Evolutionary conservation across 2,797 vertebrate genomes (phyloP), one percentile per base, ranked within the genome.

Genomic region (Mormyrus hasselquistii): DNA sequence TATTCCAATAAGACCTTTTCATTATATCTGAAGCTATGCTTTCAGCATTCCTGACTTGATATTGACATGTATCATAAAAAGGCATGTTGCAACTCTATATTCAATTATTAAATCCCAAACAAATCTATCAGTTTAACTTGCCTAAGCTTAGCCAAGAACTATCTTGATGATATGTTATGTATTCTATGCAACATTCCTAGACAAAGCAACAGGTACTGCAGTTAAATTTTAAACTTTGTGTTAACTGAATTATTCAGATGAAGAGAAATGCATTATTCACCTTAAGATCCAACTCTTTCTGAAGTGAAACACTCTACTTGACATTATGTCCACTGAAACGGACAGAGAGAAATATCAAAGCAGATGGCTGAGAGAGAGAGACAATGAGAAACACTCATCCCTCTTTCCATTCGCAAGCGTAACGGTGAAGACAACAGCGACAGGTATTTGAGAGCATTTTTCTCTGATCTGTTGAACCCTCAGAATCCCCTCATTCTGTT

Each of bases 211-310:
- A 85, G 47, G 50, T 57, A 38, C 29, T 29, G 49, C 16, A 41
- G 10, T 87, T 57, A 87, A 87, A 87, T 19, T 59, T 87, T 59
- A 87, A 87, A 57, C 16, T 57, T 87, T n/a, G 86, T 1, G 55
- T 59, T 87, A 55, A 59, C 29, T 87, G 34, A 87, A 59, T 87
- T 57, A 57, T 87, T 87, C 86, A 59, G 52, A n/a, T 57, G 34
- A 38, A 57, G 55, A 57, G 86, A 44, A 87, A 87, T 59, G 53
- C 29, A 87, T 87, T 57, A 57, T 87, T 87, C 12, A 57, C 34
- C 84, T 5, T 44, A 41, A 47, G 52, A 44, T 59, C 53, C 34
- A 41, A 53, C 22, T 41, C 53, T 34, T 41, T 41, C 55, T 41
- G 55, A 87, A 41, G 29, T 57, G 38, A 44, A 38, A 55, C 34